phyloP scores from a whole-genome alignment of 2,113 vertebrate species.

The Taurulus bubalis region DNA sequence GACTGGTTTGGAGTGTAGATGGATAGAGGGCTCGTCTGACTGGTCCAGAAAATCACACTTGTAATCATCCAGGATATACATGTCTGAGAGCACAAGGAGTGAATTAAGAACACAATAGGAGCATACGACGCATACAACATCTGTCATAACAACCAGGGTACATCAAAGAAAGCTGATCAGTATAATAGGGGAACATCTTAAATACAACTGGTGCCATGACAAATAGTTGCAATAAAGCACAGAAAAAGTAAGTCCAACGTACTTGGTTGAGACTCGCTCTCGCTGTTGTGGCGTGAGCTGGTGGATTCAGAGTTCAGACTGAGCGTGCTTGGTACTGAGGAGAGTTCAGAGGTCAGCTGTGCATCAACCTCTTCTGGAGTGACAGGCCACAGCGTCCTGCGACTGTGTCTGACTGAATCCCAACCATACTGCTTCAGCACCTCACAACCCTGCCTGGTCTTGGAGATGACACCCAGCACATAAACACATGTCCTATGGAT shows the following conservation, averaged over 20 bases:
- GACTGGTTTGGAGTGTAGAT: constrained; percentile 88
- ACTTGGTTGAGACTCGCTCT: constrained; percentile 98
- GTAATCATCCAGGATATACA: constrained; percentile 97
- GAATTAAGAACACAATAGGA: not conserved
- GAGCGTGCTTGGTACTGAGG: constrained; percentile 83
- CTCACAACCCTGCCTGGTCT: constrained; percentile 97
- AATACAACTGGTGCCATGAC: not conserved
- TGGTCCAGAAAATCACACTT: constrained; percentile 90
- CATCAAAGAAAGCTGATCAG: not conserved
- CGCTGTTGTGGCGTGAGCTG: constrained; percentile 97
- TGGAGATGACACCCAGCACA: constrained; percentile 94
- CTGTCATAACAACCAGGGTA: not conserved
- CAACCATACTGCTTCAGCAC: constrained; percentile 93
- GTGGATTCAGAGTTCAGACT: constrained; percentile 96
- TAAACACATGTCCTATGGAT: constrained; percentile 92
- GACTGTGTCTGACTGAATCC: constrained; percentile 96
- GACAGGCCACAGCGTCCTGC: constrained; percentile 94
- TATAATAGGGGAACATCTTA: not conserved
- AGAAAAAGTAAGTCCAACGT: constrained; percentile 47
- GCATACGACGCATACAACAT: not conserved
- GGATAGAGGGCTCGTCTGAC: constrained; percentile 89
- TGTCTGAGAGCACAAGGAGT: constrained; percentile 81
- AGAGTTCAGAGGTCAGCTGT: constrained; percentile 80
- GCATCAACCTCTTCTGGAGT: constrained; percentile 94
- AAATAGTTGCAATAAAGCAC: not conserved